Percentiles rank a stretch among this genome's conserved stretches.
These are phyloP conservation scores for Gastrophysa polygoni DNA, from an alignment of 2,888 invertebrate species.

Conservation along the genomic window DNA sequence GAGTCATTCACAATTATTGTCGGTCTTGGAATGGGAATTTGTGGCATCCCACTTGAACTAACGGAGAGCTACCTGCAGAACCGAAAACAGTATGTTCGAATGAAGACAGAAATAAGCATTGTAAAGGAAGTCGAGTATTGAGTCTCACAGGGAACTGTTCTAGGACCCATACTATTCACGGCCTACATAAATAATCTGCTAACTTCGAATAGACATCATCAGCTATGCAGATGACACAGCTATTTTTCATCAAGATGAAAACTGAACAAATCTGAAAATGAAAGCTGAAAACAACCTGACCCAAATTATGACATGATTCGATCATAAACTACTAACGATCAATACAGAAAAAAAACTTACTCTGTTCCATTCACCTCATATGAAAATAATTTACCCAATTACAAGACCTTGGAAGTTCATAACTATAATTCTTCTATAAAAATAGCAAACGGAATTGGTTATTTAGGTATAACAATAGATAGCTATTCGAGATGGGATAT, in stretches of 20 bases:
- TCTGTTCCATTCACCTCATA: background rate
- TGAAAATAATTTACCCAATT: background rate
- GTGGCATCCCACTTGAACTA: too few species aligned
- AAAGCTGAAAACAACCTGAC: background rate
- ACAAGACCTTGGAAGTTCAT: background rate
- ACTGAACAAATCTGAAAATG: background rate
- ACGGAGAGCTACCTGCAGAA: background rate
- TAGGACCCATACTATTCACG: background rate
- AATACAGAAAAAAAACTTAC: background rate
- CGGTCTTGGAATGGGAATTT: background rate
- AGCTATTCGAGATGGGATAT: background rate
- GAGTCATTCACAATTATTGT: background rate
- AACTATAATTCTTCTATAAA: background rate
- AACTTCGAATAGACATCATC: background rate
- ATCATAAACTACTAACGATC: background rate
- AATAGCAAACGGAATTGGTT: background rate
- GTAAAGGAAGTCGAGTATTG: background rate
- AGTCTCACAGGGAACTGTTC: too few species aligned
- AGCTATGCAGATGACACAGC: background rate
- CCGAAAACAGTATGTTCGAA: background rate
- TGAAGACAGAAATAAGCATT: background rate
- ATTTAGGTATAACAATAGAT: background rate
- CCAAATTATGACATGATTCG: background rate
- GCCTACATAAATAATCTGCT: too few species aligned
- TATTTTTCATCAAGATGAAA: background rate